Conservation (phyloP, 2,888 invertebrate species). For the Aleiodes leptofemur region DNA sequence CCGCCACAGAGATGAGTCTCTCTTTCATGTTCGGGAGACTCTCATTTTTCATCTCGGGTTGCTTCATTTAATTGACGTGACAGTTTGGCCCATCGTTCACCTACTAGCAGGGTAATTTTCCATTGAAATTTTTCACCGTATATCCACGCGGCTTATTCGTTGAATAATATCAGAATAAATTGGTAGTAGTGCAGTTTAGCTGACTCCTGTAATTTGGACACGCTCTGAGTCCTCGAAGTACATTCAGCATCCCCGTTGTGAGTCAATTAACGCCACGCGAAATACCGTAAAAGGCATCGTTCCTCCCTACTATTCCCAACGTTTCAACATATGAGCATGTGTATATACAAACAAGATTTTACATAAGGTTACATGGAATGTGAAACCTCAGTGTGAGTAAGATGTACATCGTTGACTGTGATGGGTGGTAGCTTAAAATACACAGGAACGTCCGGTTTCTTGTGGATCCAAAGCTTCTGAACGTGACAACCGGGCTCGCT, state of each 20-base stretch:
- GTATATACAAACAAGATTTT: no score
- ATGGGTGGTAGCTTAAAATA: conserved; percentile 6
- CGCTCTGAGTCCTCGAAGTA: neutral
- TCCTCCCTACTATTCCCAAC: conserved; percentile 16
- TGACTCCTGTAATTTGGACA: conserved; percentile 10
- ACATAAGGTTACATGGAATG: no score
- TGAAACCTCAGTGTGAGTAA: neutral
- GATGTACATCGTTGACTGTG: neutral
- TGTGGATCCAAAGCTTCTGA: neutral
- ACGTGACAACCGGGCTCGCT: conserved; percentile 5
- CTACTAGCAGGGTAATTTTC: no score
- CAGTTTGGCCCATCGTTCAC: no score
- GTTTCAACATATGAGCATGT: no score
- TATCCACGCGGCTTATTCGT: no score
- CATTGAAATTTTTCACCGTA: no score
- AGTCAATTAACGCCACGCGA: conserved; percentile 57
- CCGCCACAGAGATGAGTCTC: no score
- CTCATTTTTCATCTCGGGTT: no score
- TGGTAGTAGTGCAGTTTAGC: conserved; percentile 4
- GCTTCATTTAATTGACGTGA: no score
- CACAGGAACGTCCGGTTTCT: conserved; percentile 24
- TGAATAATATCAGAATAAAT: no score
- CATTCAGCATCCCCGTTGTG: conserved; percentile 22
- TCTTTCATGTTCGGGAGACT: no score
- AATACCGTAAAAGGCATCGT: conserved; percentile 47